Evolutionary conservation across 2,888 invertebrate species (phyloP), one percentile per base, ranked within the genome.

Genomic region (Elmis aenea): DNA sequence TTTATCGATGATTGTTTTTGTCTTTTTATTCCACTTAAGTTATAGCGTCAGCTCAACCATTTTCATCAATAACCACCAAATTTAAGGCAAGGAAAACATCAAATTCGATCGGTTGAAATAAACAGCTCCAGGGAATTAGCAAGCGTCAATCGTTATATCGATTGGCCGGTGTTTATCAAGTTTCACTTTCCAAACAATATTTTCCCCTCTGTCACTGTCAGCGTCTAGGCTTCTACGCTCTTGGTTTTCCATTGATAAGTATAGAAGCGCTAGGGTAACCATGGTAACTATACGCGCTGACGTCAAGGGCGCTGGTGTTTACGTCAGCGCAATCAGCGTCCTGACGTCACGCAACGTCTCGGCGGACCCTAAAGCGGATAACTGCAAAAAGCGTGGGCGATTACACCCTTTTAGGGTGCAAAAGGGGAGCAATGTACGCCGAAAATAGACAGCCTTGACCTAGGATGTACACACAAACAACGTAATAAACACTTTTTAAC

Each of bases 281-380:
- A 46, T 45, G 45, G 50, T 34, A 38, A 55, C 54, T 44, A 50
- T 45, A 50, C 52, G 50, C 47, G 31, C 43, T 53, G 49, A 56
- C 55, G 55, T 54, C 52, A 54, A 31, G 30, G 46, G 26, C 48
- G 42, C 38, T 46, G 45, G 35, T 33, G 39, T 48, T 52, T 46
- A 54, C 50, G 52, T 57, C 48, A 55, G 51, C 27, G 41, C 46
- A 36, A 47, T 49, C 46, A 47, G 38, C 38, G 26, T 21, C 25
- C 48, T 52, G 50, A 58, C 57, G 58, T 58, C 58, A 58, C 50
- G 37, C 29, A 47, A 48, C 52, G 55, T 55, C 57, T 53, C 54
- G 49, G 51, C 53, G 53, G 55, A 51, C 48, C 47, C 43, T 51
- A 38, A 45, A 46, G 43, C 36, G 41, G 39, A 40, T 33, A 40